Base-by-base conservation (phyloP, 2,113 vertebrate species). In the Proterorhinus semilunaris region DNA sequence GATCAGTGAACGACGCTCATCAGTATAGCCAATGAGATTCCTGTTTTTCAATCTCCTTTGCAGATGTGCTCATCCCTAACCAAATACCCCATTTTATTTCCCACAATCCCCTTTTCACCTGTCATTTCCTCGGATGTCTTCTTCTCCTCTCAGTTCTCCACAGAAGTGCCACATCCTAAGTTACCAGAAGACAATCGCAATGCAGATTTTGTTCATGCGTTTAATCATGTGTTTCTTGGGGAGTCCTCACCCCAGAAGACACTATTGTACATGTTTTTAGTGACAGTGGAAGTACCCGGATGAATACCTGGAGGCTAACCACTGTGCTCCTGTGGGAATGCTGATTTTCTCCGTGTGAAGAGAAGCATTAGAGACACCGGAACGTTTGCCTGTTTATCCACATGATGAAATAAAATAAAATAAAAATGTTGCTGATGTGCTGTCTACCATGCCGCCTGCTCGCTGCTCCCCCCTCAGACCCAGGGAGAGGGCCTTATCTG, bases 401-500 rank as follows among this genome's bases (percentile, higher is more conserved):
- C 2, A 36, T 36, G 27, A 36, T 36, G 27, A 36, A 36, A 51
- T 51, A 51, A 51, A 51, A 15, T 12, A 3, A 36, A 36, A 36
- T 36, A 36, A 36, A 36, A 36, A 36, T 36, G 27, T n/a, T n/a
- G n/a, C 2, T 8, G 16, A 1, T 9, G 8, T 5, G 51, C 9
- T 53, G 51, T 53, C n/a, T 5, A 9, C 51, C 51, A 53, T 15
- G 51, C 51, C 51, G 2, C n/a, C 51, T 36, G 7, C 51, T 17
- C n/a, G n/a, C 51, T 16, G 7, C 51, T 17, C n/a, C 6, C 51
- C 8, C n/a, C 17, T 2, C 7, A 42, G 12, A 44, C 15, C 42
- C 44, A n/a, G 44, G n/a, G 59, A 45, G 42, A 16, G 59, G 44
- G 43, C 15, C 11, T 72, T 68, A 65, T 72, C 61, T 61, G 50